phyloP scores from a whole-genome alignment of 2,888 invertebrate genomes.

The Odontocolon sp. region DNA sequence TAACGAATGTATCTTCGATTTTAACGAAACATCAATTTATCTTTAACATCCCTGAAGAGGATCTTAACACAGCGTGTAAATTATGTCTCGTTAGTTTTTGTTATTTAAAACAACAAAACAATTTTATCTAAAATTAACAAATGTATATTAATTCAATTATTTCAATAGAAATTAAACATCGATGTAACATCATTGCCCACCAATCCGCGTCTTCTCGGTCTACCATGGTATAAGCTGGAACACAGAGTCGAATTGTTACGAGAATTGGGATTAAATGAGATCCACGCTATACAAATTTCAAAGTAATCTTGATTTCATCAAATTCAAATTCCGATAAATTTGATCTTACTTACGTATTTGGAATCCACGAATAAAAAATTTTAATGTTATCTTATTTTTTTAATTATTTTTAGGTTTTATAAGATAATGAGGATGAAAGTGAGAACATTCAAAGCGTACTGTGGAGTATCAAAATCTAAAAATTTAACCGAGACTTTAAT shows the following conservation, averaged over 20 bases:
- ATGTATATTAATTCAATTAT: neutral
- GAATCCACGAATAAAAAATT: neutral
- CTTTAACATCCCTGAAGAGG: conserved; percentile 32
- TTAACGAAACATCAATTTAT: conserved; percentile 8
- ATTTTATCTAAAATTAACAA: neutral
- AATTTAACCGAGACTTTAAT: conserved; percentile 72
- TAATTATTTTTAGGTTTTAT: conserved; percentile 73
- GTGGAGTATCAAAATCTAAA: conserved; percentile 76
- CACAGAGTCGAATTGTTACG: conserved; percentile 67
- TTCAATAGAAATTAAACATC: conserved; percentile 55
- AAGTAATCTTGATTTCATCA: conserved; percentile 58
- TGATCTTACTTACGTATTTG: neutral
- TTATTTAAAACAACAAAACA: neutral
- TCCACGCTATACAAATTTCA: conserved; percentile 47
- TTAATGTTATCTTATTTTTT: conserved; percentile 3
- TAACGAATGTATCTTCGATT: neutral
- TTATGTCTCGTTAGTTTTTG: conserved; percentile 55
- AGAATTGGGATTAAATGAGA: conserved; percentile 67
- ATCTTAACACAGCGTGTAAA: conserved; percentile 11
- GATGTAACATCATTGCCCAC: neutral
- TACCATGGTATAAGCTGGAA: conserved; percentile 50
- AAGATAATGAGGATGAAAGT: conserved; percentile 76
- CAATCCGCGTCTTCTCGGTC: conserved; percentile 39
- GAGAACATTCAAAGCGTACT: conserved; percentile 77
- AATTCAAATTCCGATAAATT: conserved; percentile 74